Evolutionary conservation across 2,113 vertebrate species (phyloP).

Genomic region (Glaucidium brasilianum): DNA sequence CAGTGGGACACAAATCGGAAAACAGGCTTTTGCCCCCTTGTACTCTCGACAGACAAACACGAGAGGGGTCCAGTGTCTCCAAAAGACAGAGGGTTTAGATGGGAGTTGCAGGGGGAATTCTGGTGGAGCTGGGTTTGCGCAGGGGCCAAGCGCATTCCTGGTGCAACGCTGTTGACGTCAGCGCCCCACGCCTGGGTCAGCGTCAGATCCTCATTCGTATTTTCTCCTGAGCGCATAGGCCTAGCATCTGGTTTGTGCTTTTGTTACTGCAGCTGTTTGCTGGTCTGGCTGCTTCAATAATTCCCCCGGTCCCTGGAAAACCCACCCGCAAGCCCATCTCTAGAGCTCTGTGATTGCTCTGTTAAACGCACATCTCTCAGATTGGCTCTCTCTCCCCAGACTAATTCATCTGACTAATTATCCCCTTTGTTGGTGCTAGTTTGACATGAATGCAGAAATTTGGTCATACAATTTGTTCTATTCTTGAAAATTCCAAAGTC

Average conservation of each 20-base stretch:
- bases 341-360: conserved; percentile 42
- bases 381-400: conserved; percentile 46
- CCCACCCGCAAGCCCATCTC: neutral
- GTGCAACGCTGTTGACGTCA: neutral
- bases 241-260: conserved; percentile 5
- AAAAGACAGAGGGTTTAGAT: neutral
- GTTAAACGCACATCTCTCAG: neutral
- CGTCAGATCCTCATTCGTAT: neutral
- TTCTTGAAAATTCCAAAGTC: conserved; percentile 23
- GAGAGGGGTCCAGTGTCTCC: neutral
- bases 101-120: neutral
- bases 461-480: neutral
- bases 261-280: conserved; percentile 64
- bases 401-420: conserved; percentile 61
- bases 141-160: neutral
- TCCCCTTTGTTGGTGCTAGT: neutral
- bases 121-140: neutral
- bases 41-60: neutral
- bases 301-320: conserved; percentile 12
- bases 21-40: accelerated
- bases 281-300: neutral
- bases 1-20: neutral
- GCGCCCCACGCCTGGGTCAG: neutral
- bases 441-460: conserved; percentile 43
- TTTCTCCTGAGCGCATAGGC: neutral